Evolutionary conservation across 2,888 invertebrate genomes (phyloP), one percentile per base, ranked within the genome.

Genomic region (Dimorphilus gyrociliatus): DNA sequence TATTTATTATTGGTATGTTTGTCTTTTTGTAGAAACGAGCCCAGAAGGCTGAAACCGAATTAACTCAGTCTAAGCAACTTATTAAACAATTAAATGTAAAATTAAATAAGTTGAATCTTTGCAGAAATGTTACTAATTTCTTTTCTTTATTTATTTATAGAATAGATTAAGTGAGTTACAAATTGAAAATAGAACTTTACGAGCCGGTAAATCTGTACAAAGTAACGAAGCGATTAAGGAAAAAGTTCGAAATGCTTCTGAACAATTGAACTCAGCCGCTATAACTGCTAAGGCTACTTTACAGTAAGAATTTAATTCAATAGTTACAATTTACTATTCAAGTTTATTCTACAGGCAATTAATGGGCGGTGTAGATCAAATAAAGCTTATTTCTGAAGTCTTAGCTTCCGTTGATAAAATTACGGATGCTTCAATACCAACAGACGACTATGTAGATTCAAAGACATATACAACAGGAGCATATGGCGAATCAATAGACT

Each of bases 401-500:
- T 41, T 57, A 21, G 38, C 46, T n/a, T 51, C 53, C 15, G 44
- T 53, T 28, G 55, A 55, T 30, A 55, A 50, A 36, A 41, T 55
- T 15, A 27, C 34, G n/a, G 37, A 37, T 15, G 13, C 27, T 12
- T 15, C 25, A 21, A n/a, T n/a, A n/a, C n/a, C n/a, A n/a, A n/a
- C n/a, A n/a, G n/a, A n/a, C n/a, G n/a, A n/a, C n/a, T n/a, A n/a
- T n/a, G n/a, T n/a, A n/a, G n/a, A n/a, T n/a, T n/a, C n/a, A n/a
- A n/a, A n/a, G n/a, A n/a, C n/a, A n/a, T n/a, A n/a, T n/a, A n/a
- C n/a, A n/a, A n/a, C n/a, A n/a, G n/a, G n/a, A n/a, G n/a, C n/a
- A n/a, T n/a, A n/a, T n/a, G n/a, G n/a, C n/a, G n/a, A n/a, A n/a
- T n/a, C n/a, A n/a, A n/a, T n/a, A n/a, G n/a, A n/a, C n/a, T n/a